Base-by-base conservation (phyloP, 2,113 vertebrate genomes). In the Acinonyx jubatus region DNA sequence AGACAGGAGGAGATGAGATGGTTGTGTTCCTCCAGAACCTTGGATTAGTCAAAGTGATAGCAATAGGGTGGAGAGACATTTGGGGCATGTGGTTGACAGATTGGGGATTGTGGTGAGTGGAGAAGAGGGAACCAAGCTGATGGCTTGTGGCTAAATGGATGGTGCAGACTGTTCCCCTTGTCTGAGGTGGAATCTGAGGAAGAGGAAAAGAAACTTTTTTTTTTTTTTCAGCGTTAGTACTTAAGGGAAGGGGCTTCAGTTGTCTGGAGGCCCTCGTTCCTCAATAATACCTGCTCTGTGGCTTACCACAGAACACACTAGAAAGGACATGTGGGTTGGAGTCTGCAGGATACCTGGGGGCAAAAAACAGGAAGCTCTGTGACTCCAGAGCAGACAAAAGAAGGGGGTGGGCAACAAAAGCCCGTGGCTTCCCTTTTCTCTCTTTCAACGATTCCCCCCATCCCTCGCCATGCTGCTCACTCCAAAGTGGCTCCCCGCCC, bases 41-140 rank as follows among this genome's bases (percentile, higher is more conserved):
- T 6, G 50, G 66, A 15, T 31, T 27, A n/a, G 25, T 52, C 45
- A 1, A 8, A 74, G 71, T 7, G 29, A 41, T 5, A 61, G 38
- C 13, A 3, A 7, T 0, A 6, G 61, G 61, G 57, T 55, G 2
- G n/a, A 69, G 45, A 66, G 48, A 69, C 38, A 80, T 15, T 13
- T 12, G 9, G 33, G 52, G 31, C 29, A 1, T 10, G 0, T 1
- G 14, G 5, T 2, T 23, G 14, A 18, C 23, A 48, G 76, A n/a
- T 1, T 41, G 78, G n/a, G 3, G 57, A 21, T 1, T 19, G 7
- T 7, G 18, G 48, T 23, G 23, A 25, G 10, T 6, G 16, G 9
- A 45, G 63, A 45, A 92, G 57, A 29, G 50, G 71, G 41, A 82
- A 55, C 23, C 6, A 31, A 8, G 33, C 48, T 63, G 3, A 5